Evolutionary conservation across 2,113 vertebrate genomes (phyloP).

Genomic region (Maccullochella peelii): DNA sequence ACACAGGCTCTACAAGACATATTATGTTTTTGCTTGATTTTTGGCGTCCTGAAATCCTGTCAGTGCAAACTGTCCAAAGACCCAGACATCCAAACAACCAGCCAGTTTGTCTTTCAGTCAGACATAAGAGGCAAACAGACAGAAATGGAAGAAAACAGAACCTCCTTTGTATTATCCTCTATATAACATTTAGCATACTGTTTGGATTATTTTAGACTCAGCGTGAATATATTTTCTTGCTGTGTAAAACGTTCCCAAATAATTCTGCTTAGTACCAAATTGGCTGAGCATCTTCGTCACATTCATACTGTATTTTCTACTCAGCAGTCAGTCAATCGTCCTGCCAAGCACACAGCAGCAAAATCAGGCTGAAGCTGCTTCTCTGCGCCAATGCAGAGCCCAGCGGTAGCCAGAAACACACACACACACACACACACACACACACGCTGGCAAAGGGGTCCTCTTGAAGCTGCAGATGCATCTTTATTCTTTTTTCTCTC

Average conservation of each 20-base stretch:
- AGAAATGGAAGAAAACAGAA: too few species aligned
- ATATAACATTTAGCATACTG: background rate
- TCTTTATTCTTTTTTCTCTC: conserved; percentile 50
- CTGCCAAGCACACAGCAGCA: background rate
- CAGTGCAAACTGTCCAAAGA: background rate
- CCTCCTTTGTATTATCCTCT: background rate
- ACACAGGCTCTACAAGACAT: background rate
- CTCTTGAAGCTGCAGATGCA: conserved; percentile 59
- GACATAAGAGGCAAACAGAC: background rate
- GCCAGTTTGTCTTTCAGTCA: background rate
- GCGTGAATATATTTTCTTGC: background rate
- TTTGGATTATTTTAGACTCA: background rate
- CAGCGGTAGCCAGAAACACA: conserved; percentile 1
- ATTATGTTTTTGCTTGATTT: background rate
- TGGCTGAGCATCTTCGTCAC: background rate
- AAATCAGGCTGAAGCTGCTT: conserved; percentile 23
- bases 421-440: conserved; percentile 8
- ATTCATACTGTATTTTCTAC: background rate
- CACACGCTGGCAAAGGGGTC: conserved; percentile 7
- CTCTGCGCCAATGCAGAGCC: conserved; percentile 40
- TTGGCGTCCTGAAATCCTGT: background rate
- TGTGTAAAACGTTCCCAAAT: background rate
- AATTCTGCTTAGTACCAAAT: background rate
- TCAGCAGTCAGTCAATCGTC: background rate
- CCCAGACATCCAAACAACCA: background rate